Percentiles rank a stretch among this genome's conserved stretches.
Evolutionary conservation across 2,888 invertebrate species (phyloP).

Genomic region (Sesia bembeciformis): DNA sequence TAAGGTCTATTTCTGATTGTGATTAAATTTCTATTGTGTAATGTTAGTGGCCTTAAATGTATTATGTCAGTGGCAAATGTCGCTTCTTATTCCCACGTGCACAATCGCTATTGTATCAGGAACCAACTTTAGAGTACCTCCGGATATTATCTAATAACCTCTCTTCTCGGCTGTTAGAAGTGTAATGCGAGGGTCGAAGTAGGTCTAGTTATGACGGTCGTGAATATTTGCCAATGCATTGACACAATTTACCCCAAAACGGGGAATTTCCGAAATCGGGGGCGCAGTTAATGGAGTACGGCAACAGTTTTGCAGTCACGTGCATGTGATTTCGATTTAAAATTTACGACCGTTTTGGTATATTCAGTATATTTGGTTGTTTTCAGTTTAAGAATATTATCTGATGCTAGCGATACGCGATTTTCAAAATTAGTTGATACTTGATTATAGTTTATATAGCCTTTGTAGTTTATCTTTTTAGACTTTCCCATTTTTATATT

Average conservation of each 20-base stretch:
- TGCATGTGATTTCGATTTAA: constrained; percentile 27
- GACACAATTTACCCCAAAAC: constrained; percentile 45
- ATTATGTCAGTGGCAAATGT: constrained; percentile 18
- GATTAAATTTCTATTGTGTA: constrained; percentile 1
- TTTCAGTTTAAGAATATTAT: too few species aligned
- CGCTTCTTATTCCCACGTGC: constrained; percentile 39
- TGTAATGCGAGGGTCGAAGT: constrained; percentile 2
- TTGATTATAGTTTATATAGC: too few species aligned
- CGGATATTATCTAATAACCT: neutral
- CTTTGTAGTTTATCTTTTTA: too few species aligned
- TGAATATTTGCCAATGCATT: constrained; percentile 24
- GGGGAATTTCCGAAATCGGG: constrained; percentile 26
- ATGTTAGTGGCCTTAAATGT: constrained; percentile 19
- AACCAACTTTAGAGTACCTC: constrained; percentile 24
- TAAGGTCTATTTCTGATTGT: neutral
- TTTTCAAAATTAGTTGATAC: too few species aligned
- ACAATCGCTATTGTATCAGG: constrained; percentile 24
- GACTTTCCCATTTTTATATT: too few species aligned
- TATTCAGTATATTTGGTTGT: too few species aligned
- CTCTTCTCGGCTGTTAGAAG: neutral
- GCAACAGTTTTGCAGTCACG: constrained; percentile 38
- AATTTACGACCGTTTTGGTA: too few species aligned
- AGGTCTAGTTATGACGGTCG: constrained; percentile 24
- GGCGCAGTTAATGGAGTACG: constrained; percentile 45
- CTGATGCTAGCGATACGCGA: too few species aligned